Conservation (phyloP, 2,888 invertebrate species). For the Synanthedon formicaeformis region DNA sequence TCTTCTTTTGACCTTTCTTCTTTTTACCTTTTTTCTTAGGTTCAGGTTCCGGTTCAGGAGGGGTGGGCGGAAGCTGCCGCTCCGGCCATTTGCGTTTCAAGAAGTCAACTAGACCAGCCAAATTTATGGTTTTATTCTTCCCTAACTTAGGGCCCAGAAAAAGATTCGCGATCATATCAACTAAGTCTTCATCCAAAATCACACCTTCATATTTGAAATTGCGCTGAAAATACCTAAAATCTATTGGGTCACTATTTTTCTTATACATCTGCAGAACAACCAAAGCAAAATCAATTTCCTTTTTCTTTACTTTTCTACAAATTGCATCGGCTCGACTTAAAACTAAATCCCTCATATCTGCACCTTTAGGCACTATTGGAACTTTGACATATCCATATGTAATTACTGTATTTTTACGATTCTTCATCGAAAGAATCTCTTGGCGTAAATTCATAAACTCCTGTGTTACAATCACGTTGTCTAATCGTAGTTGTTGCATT, state of each 20-base stretch:
- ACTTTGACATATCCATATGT: constrained; percentile 28
- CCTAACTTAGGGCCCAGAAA: constrained; percentile 23
- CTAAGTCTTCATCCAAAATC: constrained; percentile 12
- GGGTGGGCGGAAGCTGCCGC: constrained; percentile 5
- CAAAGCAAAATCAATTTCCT: constrained; percentile 29
- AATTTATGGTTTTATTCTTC: constrained; percentile 18
- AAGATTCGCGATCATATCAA: constrained; percentile 9
- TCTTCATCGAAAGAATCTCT: constrained; percentile 17
- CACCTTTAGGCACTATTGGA: constrained; percentile 12
- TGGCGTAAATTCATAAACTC: constrained; percentile 21
- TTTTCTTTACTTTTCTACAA: constrained; percentile 24
- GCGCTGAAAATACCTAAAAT: constrained; percentile 7
- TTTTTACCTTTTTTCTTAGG: background rate
- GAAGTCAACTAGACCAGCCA: constrained; percentile 10
- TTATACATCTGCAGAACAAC: constrained; percentile 18
- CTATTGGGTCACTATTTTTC: constrained; percentile 19
- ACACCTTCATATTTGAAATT: constrained; percentile 2
- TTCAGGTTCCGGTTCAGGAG: constrained; percentile 6
- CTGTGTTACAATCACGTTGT: constrained; percentile 28
- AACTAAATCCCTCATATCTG: constrained; percentile 32
- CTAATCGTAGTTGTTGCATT: constrained; percentile 28
- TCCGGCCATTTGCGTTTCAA: constrained; percentile 11
- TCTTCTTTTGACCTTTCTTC: constrained; percentile 1
- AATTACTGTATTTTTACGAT: constrained; percentile 20
- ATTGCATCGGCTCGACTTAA: constrained; percentile 35